These are phyloP conservation scores for Papilio gigon DNA, from an alignment of 2,888 invertebrate species.

Conservation along the genomic window DNA sequence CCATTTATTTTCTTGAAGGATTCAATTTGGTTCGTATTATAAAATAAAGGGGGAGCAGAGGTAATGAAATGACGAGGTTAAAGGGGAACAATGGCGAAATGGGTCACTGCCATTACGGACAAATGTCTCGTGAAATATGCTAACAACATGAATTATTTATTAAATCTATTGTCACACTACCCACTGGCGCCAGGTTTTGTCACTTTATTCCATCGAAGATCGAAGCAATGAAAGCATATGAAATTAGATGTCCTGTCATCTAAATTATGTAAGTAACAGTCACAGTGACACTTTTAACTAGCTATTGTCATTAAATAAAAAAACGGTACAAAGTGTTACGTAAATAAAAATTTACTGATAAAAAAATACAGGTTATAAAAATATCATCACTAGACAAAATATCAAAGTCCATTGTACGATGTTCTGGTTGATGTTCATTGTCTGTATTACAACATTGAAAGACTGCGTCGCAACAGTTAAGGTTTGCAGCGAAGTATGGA, in stretches of 20 bases:
- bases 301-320: background rate
- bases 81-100: slow-evolving; percentile 32
- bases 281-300: background rate
- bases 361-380: too few species aligned
- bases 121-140: slow-evolving; percentile 35
- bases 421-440: too few species aligned
- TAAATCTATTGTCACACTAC: slow-evolving; percentile 13
- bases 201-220: background rate
- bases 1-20: background rate
- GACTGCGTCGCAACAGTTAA: too few species aligned
- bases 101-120: slow-evolving; percentile 37
- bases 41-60: slow-evolving; percentile 14
- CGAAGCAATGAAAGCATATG: too few species aligned
- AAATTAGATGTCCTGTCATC: too few species aligned
- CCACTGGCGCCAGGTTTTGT: background rate
- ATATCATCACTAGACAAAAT: too few species aligned
- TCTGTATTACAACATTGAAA: too few species aligned
- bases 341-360: too few species aligned
- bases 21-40: background rate
- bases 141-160: slow-evolving; percentile 40
- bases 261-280: background rate
- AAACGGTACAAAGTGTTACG: too few species aligned
- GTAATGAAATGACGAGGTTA: slow-evolving; percentile 26
- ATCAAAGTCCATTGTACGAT: too few species aligned
- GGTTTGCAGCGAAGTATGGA: too few species aligned